phyloP scores from a whole-genome alignment of 1,140 invertebrate genomes.

The Archivesica marissinica region DNA sequence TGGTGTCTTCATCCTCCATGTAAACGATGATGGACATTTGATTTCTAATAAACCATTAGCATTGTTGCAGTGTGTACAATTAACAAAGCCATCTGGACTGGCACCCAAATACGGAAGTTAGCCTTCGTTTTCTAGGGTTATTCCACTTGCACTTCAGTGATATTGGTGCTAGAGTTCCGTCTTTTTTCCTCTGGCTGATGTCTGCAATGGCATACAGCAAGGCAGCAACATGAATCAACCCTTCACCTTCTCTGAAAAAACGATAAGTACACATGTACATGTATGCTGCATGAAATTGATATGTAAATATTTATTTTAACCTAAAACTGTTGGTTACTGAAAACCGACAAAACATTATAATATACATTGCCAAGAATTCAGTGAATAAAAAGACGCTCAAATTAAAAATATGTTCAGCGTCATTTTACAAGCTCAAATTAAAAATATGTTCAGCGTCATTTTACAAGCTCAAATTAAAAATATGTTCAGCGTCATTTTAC shows the following conservation, averaged over 20 bases:
- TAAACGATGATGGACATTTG: slow-evolving; percentile 43
- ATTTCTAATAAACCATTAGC: slow-evolving; percentile 53
- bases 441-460: too few relatives aligned
- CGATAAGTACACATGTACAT: too few relatives aligned
- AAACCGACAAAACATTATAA: too few relatives aligned
- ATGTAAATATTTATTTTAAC: too few relatives aligned
- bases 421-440: too few relatives aligned
- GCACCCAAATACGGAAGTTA: slow-evolving; percentile 33
- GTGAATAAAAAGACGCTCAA: too few relatives aligned
- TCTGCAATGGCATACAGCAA: slow-evolving; percentile 43
- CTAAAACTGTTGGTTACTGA: too few relatives aligned
- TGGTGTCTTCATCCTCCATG: slow-evolving; percentile 18
- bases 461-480: too few relatives aligned
- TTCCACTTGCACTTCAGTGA: slow-evolving; percentile 22
- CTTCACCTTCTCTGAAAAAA: slow-evolving; percentile 45
- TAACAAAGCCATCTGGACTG: slow-evolving; percentile 41
- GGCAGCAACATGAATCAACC: slow-evolving; percentile 35
- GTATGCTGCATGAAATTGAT: too few relatives aligned
- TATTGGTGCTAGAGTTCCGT: slow-evolving; percentile 23
- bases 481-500: too few relatives aligned
- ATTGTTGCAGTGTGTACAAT: background rate
- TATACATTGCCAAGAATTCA: too few relatives aligned
- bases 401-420: too few relatives aligned
- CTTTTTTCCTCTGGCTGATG: slow-evolving; percentile 20
- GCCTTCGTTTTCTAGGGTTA: slow-evolving; percentile 37